Conservation (phyloP, 2,888 invertebrate genomes). For the Amblyjoppa proteus region DNA sequence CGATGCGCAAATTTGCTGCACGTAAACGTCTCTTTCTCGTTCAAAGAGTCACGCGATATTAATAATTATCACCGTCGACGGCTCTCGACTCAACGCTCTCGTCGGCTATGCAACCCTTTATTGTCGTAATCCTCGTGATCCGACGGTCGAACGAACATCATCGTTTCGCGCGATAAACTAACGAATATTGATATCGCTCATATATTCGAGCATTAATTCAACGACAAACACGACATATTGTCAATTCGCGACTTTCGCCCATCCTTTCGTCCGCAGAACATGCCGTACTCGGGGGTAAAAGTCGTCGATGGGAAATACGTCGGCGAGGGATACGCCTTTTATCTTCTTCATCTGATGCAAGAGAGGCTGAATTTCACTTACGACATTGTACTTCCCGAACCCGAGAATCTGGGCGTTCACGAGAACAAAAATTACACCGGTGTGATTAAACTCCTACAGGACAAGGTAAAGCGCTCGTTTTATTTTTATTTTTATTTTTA, state of each 20-base stretch:
- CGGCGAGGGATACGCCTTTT: slow-evolving; percentile 91
- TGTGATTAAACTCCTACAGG: slow-evolving; percentile 88
- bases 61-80: slow-evolving; percentile 31
- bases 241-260: not conserved
- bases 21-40: slow-evolving; percentile 21
- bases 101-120: slow-evolving; percentile 8
- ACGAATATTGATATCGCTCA: not conserved
- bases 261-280: slow-evolving; percentile 74
- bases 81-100: slow-evolving; percentile 13
- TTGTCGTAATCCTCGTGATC: not conserved
- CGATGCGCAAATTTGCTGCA: slow-evolving; percentile 35
- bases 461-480: slow-evolving; percentile 85
- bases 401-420: slow-evolving; percentile 87
- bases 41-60: slow-evolving; percentile 52
- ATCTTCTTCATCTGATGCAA: slow-evolving; percentile 89
- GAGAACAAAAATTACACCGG: slow-evolving; percentile 85
- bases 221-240: not conserved
- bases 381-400: slow-evolving; percentile 88
- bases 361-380: slow-evolving; percentile 91
- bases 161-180: not conserved
- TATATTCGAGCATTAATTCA: not conserved
- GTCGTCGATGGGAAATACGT: slow-evolving; percentile 86
- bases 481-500: not conserved
- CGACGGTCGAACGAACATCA: not conserved
- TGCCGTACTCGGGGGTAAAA: slow-evolving; percentile 81